A percentile compares a stretch with the other conserved stretches of the same genome.
Conservation (phyloP, 1,140 invertebrate genomes). For the Oncopodura yosiiana region DNA sequence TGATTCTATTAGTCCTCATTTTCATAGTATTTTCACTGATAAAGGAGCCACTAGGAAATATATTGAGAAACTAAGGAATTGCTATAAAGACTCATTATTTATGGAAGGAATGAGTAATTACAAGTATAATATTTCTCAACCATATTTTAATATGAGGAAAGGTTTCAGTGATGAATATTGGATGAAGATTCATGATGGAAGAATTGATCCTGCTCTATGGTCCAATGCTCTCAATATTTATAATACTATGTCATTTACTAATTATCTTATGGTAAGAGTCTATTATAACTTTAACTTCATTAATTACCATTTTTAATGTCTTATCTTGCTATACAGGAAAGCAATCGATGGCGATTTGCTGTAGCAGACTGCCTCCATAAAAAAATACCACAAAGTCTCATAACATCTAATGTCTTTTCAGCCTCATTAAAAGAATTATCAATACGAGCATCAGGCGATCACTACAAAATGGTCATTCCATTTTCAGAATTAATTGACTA, state of each 20-base stretch:
- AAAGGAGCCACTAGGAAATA: neutral
- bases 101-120: neutral
- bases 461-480: neutral
- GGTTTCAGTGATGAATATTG: constrained; percentile 1
- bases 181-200: constrained; percentile 1
- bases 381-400: neutral
- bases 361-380: neutral
- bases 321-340: too few species aligned
- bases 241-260: neutral
- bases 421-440: neutral
- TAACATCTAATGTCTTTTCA: neutral
- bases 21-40: neutral
- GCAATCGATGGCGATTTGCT: constrained; percentile 9
- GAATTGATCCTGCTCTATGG: neutral
- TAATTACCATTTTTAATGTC: too few species aligned
- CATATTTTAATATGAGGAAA: neutral
- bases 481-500: neutral
- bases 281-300: too few species aligned
- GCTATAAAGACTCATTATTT: neutral
- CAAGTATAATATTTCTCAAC: neutral
- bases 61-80: neutral
- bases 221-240: neutral
- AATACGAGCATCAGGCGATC: neutral
- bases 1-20: neutral
- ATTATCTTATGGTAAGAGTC: too few species aligned